A percentile compares a stretch with the other conserved stretches of the same genome.
These are phyloP conservation scores for Pseudopleuronectes americanus DNA, from an alignment of 2,797 vertebrate species.

Conservation along the genomic window DNA sequence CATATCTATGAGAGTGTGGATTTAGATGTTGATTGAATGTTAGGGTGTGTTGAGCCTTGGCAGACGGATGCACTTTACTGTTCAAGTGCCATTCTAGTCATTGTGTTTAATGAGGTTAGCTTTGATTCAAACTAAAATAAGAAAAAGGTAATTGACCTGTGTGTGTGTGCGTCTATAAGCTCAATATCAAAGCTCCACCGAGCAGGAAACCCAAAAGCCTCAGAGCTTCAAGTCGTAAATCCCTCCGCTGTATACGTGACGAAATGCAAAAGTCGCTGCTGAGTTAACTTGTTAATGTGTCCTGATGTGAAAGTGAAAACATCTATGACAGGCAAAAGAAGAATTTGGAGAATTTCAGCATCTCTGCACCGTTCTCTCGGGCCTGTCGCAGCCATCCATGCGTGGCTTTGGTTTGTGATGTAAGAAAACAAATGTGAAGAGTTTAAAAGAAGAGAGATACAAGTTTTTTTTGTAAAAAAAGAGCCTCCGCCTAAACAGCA, in stretches of 20 bases:
- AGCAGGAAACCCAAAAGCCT: no score
- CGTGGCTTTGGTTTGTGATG: slow-evolving; percentile 15
- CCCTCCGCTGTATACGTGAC: neutral
- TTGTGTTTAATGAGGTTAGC: no score
- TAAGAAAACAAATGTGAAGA: slow-evolving; percentile 34
- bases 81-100: no score
- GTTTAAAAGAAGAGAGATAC: neutral
- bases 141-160: no score
- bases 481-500: slow-evolving; percentile 38
- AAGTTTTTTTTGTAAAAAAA: neutral
- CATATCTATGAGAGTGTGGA: no score
- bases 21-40: no score
- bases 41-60: no score
- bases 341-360: slow-evolving; percentile 6
- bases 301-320: slow-evolving; percentile 8
- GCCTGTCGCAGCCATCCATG: slow-evolving; percentile 3
- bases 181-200: no score
- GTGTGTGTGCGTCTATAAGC: no score
- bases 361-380: slow-evolving; percentile 1
- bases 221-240: no score
- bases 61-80: no score
- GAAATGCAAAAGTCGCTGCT: neutral
- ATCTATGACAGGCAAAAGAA: slow-evolving; percentile 12
- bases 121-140: no score
- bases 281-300: neutral